Evolutionary conservation across 2,797 vertebrate genomes (phyloP), one percentile per base, ranked within the genome.

Genomic region (Sciurus carolinensis): DNA sequence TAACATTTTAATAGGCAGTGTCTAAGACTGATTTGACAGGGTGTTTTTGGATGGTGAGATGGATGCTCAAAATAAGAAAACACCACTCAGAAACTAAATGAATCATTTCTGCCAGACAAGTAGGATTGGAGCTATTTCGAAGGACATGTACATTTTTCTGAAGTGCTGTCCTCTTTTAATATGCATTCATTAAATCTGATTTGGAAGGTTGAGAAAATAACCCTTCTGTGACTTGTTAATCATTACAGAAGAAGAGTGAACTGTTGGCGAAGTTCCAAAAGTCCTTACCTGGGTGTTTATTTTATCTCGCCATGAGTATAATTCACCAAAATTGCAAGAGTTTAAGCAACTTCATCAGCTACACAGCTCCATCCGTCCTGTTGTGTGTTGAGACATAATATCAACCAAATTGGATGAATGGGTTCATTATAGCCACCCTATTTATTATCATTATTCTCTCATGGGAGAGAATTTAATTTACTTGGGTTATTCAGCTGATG

Each of bases 41-140:
- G 66, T 95, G 86, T 95, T 97, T 98, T 97, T 83, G 86, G 95
- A 97, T 93, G 97, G 97, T 91, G 87, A 98, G 97, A 98, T 95
- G 80, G 97, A 96, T 97, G 93, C 93, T 98, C 95, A 97, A 98
- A 98, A 98, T 98, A 98, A 98, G 97, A 97, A 98, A 98, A 95
- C 69, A 76, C 52, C 76, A 96, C 85, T 98, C 93, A 90, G 93
- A 95, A 87, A 93, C 54, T 64, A 97, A 95, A 97, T 97, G 91
- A 97, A 76, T 97, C 47, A 87, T 91, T 98, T 97, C 94, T 97
- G 47, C 95, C 91, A 96, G 91, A 90, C 66, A 94, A 89, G 52
- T 97, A 82, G 92, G 26, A 42, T 72, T 17, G 36, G 84, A 88
- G 52, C 97, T 72, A 22, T 85, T 88, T 39, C 11, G 87, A 97